A percentile compares a stretch with the other conserved stretches of the same genome.
These are phyloP conservation scores for Drymonia ruficornis DNA, from an alignment of 2,888 invertebrate species.

Conservation along the genomic window DNA sequence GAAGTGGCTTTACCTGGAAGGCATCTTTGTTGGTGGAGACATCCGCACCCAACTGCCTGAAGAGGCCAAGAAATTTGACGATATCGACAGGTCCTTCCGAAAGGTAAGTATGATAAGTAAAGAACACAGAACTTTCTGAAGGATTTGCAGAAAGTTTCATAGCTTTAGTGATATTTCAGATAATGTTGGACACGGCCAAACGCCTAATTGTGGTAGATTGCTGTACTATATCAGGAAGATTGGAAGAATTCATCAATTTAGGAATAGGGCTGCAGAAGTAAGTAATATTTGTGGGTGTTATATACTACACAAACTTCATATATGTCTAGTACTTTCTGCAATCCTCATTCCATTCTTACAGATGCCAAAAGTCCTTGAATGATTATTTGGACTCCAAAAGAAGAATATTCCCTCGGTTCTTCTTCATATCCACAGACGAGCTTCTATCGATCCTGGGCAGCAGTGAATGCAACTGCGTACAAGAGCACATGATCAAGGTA, in stretches of 20 bases:
- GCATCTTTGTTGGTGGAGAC: slow-evolving; percentile 96
- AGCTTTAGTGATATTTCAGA: slow-evolving; percentile 73
- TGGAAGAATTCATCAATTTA: slow-evolving; percentile 90
- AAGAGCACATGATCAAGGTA: slow-evolving; percentile 97
- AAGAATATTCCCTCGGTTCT: slow-evolving; percentile 95
- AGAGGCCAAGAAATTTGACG: slow-evolving; percentile 95
- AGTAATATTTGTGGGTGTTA: slow-evolving; percentile 20
- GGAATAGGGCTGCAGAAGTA: slow-evolving; percentile 90
- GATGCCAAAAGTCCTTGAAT: slow-evolving; percentile 95
- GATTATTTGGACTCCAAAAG: slow-evolving; percentile 96
- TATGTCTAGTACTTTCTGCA: neutral
- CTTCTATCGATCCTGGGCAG: slow-evolving; percentile 95
- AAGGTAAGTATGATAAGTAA: slow-evolving; percentile 74
- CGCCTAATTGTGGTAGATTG: slow-evolving; percentile 91
- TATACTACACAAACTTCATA: neutral
- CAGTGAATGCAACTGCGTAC: slow-evolving; percentile 92
- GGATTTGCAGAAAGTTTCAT: neutral
- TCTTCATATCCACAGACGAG: slow-evolving; percentile 97
- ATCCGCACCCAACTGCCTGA: slow-evolving; percentile 94
- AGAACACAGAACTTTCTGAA: too few species aligned
- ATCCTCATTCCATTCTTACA: slow-evolving; percentile 27
- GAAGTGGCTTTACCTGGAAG: slow-evolving; percentile 96
- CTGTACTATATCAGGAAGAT: slow-evolving; percentile 89
- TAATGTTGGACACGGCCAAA: slow-evolving; percentile 94
- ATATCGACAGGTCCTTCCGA: slow-evolving; percentile 92